Percentiles rank a stretch among this genome's conserved stretches.
Evolutionary conservation across 2,113 vertebrate genomes (phyloP).

Genomic region (Crotalus helleri): DNA sequence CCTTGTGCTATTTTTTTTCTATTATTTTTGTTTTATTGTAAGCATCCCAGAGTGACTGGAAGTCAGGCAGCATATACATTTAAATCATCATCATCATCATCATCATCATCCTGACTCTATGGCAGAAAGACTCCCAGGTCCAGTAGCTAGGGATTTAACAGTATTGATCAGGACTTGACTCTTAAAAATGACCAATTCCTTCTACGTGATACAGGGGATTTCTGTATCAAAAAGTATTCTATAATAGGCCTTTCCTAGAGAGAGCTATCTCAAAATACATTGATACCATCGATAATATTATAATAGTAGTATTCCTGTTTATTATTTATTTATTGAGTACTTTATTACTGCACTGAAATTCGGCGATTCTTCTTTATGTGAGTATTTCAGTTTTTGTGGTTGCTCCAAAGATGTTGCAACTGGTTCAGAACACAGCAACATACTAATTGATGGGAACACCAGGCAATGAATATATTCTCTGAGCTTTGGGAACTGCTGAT

Average conservation of each 20-base stretch:
- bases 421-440: neutral
- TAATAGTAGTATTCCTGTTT: neutral
- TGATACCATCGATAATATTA: neutral
- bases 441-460: neutral
- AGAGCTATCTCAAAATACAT: neutral
- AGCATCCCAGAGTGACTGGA: neutral
- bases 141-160: neutral
- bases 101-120: neutral
- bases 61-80: neutral
- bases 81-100: neutral
- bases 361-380: neutral
- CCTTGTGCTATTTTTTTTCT: neutral
- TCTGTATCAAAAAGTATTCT: neutral
- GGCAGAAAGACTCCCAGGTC: neutral
- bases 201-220: neutral
- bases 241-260: neutral
- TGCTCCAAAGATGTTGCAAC: neutral
- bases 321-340: neutral
- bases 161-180: neutral
- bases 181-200: neutral
- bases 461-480: neutral
- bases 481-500: neutral
- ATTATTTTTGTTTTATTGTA: neutral
- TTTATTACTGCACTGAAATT: neutral
- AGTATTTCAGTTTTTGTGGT: neutral